Evolutionary conservation across 2,888 invertebrate species (phyloP).

Genomic region (Hirtodrosophila histrioides): DNA sequence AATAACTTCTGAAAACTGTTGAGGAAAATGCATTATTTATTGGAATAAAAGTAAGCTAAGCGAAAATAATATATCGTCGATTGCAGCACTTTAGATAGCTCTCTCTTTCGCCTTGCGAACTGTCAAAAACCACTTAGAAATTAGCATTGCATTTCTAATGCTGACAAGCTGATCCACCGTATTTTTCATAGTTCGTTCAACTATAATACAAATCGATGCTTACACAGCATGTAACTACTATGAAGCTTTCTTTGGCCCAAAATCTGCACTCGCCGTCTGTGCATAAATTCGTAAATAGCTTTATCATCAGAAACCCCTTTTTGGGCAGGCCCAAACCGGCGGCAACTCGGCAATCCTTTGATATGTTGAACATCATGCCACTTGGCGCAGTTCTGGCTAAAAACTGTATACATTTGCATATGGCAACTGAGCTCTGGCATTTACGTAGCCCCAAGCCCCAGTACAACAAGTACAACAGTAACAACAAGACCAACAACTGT

Average conservation of each 20-base stretch:
- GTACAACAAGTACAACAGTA: background rate
- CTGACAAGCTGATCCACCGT: constrained; percentile 5
- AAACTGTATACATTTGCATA: constrained; percentile 69
- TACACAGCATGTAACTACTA: background rate
- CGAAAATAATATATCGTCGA: too few relatives aligned
- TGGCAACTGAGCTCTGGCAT: constrained; percentile 42
- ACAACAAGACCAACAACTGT: constrained; percentile 52
- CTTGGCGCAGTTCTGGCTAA: constrained; percentile 71
- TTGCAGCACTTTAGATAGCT: too few relatives aligned
- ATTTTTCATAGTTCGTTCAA: constrained; percentile 4
- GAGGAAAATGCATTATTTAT: too few relatives aligned
- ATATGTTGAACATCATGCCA: constrained; percentile 76
- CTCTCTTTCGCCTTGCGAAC: background rate
- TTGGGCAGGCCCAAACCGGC: constrained; percentile 18
- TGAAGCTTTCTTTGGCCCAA: constrained; percentile 3
- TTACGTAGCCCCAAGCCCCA: constrained; percentile 7
- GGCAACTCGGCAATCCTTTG: constrained; percentile 63
- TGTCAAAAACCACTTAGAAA: constrained; percentile 6
- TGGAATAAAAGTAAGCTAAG: too few relatives aligned
- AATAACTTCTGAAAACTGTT: too few relatives aligned
- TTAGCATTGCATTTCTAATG: constrained; percentile 7
- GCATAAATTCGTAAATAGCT: constrained; percentile 46
- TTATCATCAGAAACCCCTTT: constrained; percentile 34
- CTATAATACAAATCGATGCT: constrained; percentile 24
- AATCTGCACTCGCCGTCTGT: constrained; percentile 15